Evolutionary conservation across 2,113 vertebrate genomes (phyloP).

Genomic region (Calidris pygmaea): DNA sequence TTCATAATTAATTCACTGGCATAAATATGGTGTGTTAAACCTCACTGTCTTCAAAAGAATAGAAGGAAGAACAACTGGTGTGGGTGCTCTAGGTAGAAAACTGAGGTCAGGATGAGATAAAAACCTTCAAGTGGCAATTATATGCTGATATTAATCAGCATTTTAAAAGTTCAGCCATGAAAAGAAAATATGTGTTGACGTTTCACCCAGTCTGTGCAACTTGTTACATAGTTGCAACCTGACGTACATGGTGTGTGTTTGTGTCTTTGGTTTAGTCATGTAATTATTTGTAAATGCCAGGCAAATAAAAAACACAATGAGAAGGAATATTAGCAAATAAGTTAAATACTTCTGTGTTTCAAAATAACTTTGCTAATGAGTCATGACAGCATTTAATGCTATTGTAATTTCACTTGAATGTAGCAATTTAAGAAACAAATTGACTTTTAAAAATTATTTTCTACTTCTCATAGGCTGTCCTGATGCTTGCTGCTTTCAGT

Average conservation of each 20-base stretch:
- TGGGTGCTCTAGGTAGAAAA: not conserved
- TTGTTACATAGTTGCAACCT: not conserved
- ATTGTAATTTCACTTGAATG: not conserved
- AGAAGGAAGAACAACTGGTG: not conserved
- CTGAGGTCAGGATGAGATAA: not conserved
- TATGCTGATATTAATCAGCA: not conserved
- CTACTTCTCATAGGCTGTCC: not conserved
- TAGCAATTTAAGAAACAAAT: not conserved
- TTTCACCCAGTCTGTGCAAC: not conserved
- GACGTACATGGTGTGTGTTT: not conserved
- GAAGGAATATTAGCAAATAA: slow-evolving; percentile 16
- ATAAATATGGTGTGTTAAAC: not conserved
- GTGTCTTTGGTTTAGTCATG: not conserved
- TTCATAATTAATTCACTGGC: not conserved
- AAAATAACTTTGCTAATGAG: not conserved
- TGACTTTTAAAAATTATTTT: not conserved
- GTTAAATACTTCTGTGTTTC: not conserved
- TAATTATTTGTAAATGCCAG: not conserved
- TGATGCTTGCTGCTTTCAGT: not conserved
- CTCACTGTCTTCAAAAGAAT: not conserved
- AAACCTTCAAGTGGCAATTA: not conserved
- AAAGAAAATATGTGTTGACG: not conserved
- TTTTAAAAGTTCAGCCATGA: not conserved
- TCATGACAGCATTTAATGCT: not conserved
- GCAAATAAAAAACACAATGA: not conserved